These are phyloP conservation scores for Adelphocoris suturalis DNA, from an alignment of 2,888 invertebrate genomes.

Conservation along the genomic window DNA sequence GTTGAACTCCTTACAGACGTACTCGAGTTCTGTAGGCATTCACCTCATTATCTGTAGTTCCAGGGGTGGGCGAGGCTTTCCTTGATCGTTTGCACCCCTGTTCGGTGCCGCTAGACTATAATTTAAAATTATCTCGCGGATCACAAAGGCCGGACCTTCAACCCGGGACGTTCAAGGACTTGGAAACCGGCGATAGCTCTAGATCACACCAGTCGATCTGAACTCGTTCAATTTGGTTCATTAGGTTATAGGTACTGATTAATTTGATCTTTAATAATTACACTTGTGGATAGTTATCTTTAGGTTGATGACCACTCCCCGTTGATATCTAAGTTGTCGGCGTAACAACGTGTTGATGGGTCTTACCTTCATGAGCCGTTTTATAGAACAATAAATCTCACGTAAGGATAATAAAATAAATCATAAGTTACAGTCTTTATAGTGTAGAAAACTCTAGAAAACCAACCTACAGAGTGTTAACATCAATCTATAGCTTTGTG, in stretches of 20 bases:
- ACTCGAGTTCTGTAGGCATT: background rate
- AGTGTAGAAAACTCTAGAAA: no score
- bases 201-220: background rate
- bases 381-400: no score
- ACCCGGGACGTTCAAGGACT: slow-evolving; percentile 2
- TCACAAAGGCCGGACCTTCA: slow-evolving; percentile 3
- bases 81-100: slow-evolving; percentile 23
- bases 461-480: no score
- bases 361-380: no score
- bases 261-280: slow-evolving; percentile 21
- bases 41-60: background rate
- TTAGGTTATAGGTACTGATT: slow-evolving; percentile 24
- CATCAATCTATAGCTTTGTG: no score
- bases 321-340: no score
- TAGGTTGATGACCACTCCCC: background rate
- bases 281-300: background rate
- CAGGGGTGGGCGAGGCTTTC: slow-evolving; percentile 20
- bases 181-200: background rate
- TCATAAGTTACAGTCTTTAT: no score
- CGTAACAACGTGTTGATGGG: no score
- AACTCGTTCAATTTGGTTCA: slow-evolving; percentile 16
- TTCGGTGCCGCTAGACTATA: background rate
- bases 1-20: no score
- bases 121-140: background rate
- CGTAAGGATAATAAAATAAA: no score